These are phyloP conservation scores for Microplitis mediator DNA, from an alignment of 1,140 invertebrate genomes.

Conservation along the genomic window DNA sequence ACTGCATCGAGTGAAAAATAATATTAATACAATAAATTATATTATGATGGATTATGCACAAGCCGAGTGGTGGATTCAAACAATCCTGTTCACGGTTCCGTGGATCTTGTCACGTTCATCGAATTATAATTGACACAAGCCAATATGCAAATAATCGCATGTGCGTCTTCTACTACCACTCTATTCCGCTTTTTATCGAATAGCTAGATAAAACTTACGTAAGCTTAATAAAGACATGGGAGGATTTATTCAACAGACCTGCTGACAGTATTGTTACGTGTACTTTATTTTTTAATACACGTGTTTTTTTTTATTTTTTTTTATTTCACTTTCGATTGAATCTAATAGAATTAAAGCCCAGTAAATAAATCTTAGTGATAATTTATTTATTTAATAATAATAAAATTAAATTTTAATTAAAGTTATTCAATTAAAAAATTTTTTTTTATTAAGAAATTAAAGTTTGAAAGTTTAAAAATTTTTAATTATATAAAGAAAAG, in stretches of 20 bases:
- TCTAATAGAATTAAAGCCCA: too few relatives aligned
- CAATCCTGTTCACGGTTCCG: too few relatives aligned
- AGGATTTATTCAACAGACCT: background rate
- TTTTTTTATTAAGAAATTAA: too few relatives aligned
- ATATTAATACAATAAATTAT: background rate
- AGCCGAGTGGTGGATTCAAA: background rate
- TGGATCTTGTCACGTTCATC: constrained; percentile 14
- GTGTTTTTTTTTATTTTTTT: too few relatives aligned
- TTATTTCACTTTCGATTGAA: too few relatives aligned
- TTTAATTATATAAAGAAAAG: background rate
- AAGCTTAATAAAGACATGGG: background rate
- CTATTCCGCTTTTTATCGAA: background rate
- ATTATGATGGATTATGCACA: background rate
- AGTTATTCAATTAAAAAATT: background rate
- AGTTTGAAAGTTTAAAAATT: too few relatives aligned
- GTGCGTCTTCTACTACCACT: background rate
- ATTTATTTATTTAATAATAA: background rate
- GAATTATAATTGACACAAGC: constrained; percentile 18
- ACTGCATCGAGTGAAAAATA: too few relatives aligned
- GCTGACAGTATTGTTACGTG: background rate
- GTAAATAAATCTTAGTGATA: background rate
- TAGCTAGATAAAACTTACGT: background rate
- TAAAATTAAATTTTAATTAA: background rate
- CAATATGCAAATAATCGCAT: constrained; percentile 1
- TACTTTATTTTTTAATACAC: too few relatives aligned